Evolutionary conservation across 2,888 invertebrate genomes (phyloP).

Genomic region (Drosophila siamana): DNA sequence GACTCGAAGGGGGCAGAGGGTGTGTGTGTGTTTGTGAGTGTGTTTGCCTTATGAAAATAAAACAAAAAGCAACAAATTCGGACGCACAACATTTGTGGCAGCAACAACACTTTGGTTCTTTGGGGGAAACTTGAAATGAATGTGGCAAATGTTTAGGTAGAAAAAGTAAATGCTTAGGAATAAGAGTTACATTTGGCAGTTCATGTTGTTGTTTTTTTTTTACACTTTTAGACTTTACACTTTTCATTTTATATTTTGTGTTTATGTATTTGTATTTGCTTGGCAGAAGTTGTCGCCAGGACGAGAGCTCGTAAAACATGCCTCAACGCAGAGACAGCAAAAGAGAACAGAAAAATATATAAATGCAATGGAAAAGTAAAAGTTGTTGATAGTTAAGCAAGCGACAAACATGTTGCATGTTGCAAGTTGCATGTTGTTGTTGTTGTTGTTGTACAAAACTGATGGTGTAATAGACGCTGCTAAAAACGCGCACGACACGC

Average conservation of each 20-base stretch:
- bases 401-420: conserved; percentile 17
- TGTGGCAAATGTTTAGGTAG: conserved; percentile 17
- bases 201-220: not conserved
- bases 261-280: not conserved
- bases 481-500: conserved; percentile 19
- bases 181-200: conserved; percentile 10
- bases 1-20: not conserved
- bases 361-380: conserved; percentile 11
- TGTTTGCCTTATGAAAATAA: conserved; percentile 25
- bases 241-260: not conserved
- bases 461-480: conserved; percentile 16
- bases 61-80: conserved; percentile 30
- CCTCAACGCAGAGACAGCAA: conserved; percentile 16
- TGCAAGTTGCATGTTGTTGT: conserved; percentile 32
- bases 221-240: too few species aligned
- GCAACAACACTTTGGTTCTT: conserved; percentile 23
- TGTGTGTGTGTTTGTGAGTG: not conserved
- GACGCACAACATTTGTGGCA: conserved; percentile 29
- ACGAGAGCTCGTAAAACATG: conserved; percentile 18
- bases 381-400: conserved; percentile 13
- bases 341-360: not conserved
- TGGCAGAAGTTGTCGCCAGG: not conserved
- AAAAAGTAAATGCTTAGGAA: not conserved
- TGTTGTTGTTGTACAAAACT: conserved; percentile 35
- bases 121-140: conserved; percentile 14